Percentiles rank a stretch among this genome's conserved stretches.
These are phyloP conservation scores for Tangara arthus DNA, from an alignment of 2,797 vertebrate species.

Conservation along the genomic window DNA sequence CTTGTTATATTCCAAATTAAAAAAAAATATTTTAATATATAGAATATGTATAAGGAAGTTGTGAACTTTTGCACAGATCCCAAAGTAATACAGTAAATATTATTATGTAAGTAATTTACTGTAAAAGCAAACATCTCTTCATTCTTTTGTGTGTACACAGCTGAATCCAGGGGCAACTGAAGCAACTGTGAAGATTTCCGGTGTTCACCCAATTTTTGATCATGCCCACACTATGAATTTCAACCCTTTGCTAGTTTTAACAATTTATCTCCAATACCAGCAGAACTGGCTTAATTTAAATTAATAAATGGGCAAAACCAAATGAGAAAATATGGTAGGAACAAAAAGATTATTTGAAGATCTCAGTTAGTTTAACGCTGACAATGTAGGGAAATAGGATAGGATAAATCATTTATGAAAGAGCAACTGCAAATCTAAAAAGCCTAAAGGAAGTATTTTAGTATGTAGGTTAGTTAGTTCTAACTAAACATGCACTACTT, in stretches of 20 bases:
- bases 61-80: not conserved
- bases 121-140: not conserved
- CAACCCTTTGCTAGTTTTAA: not conserved
- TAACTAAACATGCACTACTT: not conserved
- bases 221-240: not conserved
- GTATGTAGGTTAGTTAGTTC: not conserved
- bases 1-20: not conserved
- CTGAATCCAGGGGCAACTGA: not conserved
- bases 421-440: not conserved
- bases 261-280: not conserved
- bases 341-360: not conserved
- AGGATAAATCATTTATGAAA: not conserved
- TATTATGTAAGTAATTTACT: not conserved
- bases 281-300: not conserved
- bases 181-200: not conserved
- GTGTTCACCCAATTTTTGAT: not conserved
- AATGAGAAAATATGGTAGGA: not conserved
- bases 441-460: not conserved
- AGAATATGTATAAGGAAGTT: not conserved
- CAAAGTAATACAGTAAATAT: not conserved
- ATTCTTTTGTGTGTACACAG: not conserved
- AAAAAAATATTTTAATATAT: not conserved
- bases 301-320: not conserved
- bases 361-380: not conserved
- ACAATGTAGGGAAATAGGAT: not conserved